Percentiles rank a stretch among this genome's conserved stretches.
Conservation (phyloP, 2,888 invertebrate species). For the Phorcus lineatus region DNA sequence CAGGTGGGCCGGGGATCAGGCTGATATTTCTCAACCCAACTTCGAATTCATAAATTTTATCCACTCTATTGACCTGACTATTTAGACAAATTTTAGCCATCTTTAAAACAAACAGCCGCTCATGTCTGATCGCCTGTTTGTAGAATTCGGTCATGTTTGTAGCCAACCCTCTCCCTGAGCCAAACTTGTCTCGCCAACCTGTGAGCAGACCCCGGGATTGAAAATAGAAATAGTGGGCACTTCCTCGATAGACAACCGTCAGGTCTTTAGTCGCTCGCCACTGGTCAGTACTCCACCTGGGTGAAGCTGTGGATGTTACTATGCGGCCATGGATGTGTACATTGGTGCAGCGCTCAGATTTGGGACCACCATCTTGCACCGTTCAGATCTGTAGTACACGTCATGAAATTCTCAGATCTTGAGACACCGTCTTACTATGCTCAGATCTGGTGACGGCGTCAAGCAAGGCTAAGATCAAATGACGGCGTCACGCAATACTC, state of each 20-base stretch:
- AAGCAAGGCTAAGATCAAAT: too few relatives aligned
- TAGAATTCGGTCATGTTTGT: constrained; percentile 26
- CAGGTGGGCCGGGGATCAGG: constrained; percentile 13
- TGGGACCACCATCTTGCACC: too few relatives aligned
- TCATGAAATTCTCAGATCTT: too few relatives aligned
- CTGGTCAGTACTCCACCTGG: too few relatives aligned
- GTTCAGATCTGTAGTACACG: too few relatives aligned
- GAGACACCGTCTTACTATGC: too few relatives aligned
- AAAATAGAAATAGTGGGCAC: not conserved
- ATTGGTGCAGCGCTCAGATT: too few relatives aligned
- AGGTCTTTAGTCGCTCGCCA: too few relatives aligned
- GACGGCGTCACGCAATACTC: too few relatives aligned
- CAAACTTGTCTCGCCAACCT: constrained; percentile 21
- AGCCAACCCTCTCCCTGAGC: not conserved
- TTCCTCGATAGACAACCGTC: not conserved
- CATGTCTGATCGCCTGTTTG: constrained; percentile 23
- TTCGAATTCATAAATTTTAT: constrained; percentile 30
- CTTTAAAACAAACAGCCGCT: constrained; percentile 26
- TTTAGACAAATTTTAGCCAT: constrained; percentile 28
- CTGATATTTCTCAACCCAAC: constrained; percentile 20
- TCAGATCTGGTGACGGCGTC: too few relatives aligned
- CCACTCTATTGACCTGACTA: not conserved
- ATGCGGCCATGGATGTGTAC: too few relatives aligned
- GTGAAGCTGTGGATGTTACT: too few relatives aligned
- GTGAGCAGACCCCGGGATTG: not conserved